Base-by-base conservation (phyloP, 2,888 invertebrate genomes). In the Drosophila flavopinicola region DNA sequence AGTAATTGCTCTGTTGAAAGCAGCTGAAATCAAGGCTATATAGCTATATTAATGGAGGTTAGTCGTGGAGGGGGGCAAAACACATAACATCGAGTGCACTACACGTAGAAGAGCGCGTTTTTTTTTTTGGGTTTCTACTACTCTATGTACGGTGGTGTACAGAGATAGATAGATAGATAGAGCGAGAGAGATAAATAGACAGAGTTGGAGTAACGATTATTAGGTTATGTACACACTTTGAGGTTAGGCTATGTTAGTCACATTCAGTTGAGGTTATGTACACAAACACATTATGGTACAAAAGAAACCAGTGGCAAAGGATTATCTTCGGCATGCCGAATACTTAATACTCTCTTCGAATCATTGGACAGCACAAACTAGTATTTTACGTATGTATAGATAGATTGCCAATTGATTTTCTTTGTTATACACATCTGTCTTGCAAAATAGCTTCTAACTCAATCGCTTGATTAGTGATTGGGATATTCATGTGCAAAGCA, bases 241-340 rank as follows among this genome's bases (percentile, higher is more conserved):
- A 47, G 42, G 51, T 48, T 52, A 51, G 33, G 32, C 15, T 37
- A 27, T 11, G 30, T 32, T 10, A 25, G 13, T 15, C 44, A 49
- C 38, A 41, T 38, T 59, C 37, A 44, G 24, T 23, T 42, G 15
- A 59, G 47, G 53, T 59, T 67, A 42, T 37, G 20, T 47, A 54
- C 15, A 44, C 48, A 44, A 23, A 44, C 41, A 45, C 29, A 20
- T 20, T 20, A 20, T 20, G 20, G 20, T n/a, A n/a, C n/a, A n/a
- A n/a, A n/a, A n/a, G n/a, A n/a, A n/a, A n/a, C n/a, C n/a, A n/a
- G n/a, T n/a, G n/a, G n/a, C n/a, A n/a, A n/a, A n/a, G n/a, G n/a
- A n/a, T n/a, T n/a, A n/a, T n/a, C n/a, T n/a, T n/a, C n/a, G n/a
- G n/a, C n/a, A n/a, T n/a, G n/a, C n/a, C n/a, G n/a, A n/a, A n/a